Evolutionary conservation across 2,797 vertebrate species (phyloP).

Genomic region (Labeo calbasu): DNA sequence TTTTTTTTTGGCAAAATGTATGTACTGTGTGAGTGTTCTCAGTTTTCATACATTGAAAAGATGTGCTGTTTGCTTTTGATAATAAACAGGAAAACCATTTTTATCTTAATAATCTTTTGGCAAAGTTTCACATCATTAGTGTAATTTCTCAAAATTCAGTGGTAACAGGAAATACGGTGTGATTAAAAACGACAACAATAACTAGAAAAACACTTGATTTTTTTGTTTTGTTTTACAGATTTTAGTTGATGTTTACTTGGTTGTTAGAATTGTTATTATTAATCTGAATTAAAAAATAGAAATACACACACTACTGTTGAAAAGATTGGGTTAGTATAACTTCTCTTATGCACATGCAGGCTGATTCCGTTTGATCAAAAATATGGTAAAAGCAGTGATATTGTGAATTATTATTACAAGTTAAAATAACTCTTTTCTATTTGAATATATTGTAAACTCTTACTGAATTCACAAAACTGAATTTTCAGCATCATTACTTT

Average conservation of each 20-base stretch:
- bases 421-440: not conserved
- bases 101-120: not conserved
- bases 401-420: too few species aligned
- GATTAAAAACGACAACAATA: not conserved
- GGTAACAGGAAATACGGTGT: not conserved
- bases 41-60: not conserved
- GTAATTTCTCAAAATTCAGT: not conserved
- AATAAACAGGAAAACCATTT: conserved; percentile 3
- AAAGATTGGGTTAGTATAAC: not conserved
- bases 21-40: not conserved
- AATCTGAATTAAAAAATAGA: not conserved
- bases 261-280: not conserved
- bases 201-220: not conserved
- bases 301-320: too few species aligned
- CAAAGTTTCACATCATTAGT: conserved; percentile 1
- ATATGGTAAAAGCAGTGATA: too few species aligned
- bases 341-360: not conserved
- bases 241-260: not conserved
- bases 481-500: conserved; percentile 11
- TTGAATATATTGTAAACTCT: not conserved
- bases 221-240: not conserved
- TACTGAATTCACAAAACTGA: not conserved
- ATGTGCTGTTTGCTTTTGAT: not conserved
- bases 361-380: not conserved
- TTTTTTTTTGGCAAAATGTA: not conserved